Base-by-base conservation (phyloP, 2,888 invertebrate species). In the Resseliella maxima region DNA sequence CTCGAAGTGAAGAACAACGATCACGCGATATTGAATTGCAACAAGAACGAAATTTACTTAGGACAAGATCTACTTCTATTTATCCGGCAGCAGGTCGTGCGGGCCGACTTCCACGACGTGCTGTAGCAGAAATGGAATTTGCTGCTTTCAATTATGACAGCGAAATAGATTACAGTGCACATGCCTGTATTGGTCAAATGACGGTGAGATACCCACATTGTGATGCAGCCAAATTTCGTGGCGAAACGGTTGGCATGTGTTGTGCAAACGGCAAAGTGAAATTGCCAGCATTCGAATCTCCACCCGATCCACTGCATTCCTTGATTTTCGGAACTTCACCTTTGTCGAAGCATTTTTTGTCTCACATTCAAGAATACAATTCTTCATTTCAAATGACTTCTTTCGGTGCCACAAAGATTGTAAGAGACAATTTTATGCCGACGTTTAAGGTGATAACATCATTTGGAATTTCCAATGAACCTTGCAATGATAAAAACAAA, bases 261-360 rank as follows among this genome's bases (percentile, higher is more conserved):
- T 91, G 90, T 88, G 88, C 89, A 86, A 89, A 88, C 88, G 90
- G 90, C 87, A 90, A 91, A 89, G 89, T 90, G 87, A 89, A 89
- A 89, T 88, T 90, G 88, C 88, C 89, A 88, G 88, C 88, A 89
- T 88, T 91, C 88, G 87, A 87, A 86, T 86, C 89, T 87, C 90
- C 89, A 88, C 89, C 90, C 87, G 89, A 90, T 88, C 90, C 90
- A 88, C 88, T 90, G 88, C 46, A 54, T 86, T 87, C 88, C 86
- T 88, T 88, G 87, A 86, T 88, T 85, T 87, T 87, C 87, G 89
- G 88, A 87, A 87, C 85, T 86, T 87, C 88, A 86, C 86, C 83
- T 36, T 41, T 88, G 81, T 88, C 88, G 31, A 83, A 27, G 83
- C 83, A 83, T 5, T 83, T 83, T 27, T n/a, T n/a, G n/a, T n/a